phyloP scores from a whole-genome alignment of 2,888 invertebrate genomes.

The Macrostomum cliftonense region DNA sequence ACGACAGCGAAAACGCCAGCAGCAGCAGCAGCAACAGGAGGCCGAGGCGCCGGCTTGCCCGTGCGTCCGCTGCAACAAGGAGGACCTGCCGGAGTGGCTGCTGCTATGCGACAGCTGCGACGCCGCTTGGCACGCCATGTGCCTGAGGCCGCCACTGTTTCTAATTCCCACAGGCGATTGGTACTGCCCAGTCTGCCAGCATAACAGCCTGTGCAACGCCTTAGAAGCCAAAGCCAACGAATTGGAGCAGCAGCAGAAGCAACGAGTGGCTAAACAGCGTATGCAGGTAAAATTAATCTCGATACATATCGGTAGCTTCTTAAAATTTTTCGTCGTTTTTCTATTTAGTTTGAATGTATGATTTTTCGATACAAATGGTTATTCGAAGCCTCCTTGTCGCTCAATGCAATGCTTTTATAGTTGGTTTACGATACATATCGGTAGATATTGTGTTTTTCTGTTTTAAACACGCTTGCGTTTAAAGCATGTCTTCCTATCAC shows the following conservation, averaged over 20 bases:
- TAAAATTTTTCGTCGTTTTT: too few species aligned
- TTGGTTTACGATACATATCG: too few species aligned
- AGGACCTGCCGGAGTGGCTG: conserved; percentile 10
- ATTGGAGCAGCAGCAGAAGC: conserved; percentile 1
- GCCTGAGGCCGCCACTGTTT: conserved; percentile 7
- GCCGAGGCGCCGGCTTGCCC: conserved; percentile 1
- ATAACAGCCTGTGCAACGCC: conserved; percentile 2
- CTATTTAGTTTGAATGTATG: too few species aligned
- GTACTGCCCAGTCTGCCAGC: conserved; percentile 10
- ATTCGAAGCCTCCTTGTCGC: too few species aligned
- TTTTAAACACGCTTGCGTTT: too few species aligned
- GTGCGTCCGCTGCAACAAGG: conserved; percentile 6
- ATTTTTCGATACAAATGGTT: too few species aligned
- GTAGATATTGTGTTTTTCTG: too few species aligned
- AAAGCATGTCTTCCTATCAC: too few species aligned
- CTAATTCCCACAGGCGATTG: conserved; percentile 11
- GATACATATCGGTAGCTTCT: too few species aligned
- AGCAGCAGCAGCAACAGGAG: background rate
- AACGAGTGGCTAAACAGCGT: conserved; percentile 6
- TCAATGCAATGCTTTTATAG: too few species aligned
- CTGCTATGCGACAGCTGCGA: conserved; percentile 10
- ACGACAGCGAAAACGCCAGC: conserved; percentile 4
- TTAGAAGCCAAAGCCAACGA: conserved; percentile 2
- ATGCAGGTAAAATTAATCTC: background rate
- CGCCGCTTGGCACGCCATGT: conserved; percentile 10